Conservation (phyloP, 1,140 invertebrate species). For the Drosophila aff. region DNA sequence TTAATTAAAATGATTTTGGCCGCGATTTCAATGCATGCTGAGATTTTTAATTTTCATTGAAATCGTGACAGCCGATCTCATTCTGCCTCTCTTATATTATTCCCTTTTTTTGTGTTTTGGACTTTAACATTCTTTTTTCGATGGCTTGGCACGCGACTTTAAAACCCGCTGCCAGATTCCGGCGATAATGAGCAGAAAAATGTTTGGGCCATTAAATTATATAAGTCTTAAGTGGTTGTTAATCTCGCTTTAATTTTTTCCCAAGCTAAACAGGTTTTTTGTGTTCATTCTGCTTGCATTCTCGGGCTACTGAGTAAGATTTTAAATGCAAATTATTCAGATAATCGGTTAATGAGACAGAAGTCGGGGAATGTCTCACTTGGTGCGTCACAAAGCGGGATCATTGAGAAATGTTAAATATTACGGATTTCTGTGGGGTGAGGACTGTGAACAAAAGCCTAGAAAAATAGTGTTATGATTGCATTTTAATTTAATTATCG, state of each 20-base stretch:
- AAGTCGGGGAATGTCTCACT: background rate
- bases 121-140: background rate
- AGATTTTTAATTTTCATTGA: conserved; percentile 75
- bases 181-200: conserved; percentile 41
- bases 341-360: conserved; percentile 5
- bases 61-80: conserved; percentile 54
- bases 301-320: conserved; percentile 4
- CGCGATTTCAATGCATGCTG: conserved; percentile 65
- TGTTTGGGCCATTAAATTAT: conserved; percentile 58
- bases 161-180: conserved; percentile 21
- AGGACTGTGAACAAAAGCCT: background rate
- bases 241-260: conserved; percentile 42
- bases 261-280: conserved; percentile 47
- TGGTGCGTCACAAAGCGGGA: background rate
- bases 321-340: conserved; percentile 33
- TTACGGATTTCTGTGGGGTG: background rate
- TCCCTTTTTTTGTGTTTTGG: conserved; percentile 12
- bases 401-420: background rate
- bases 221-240: conserved; percentile 53
- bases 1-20: conserved; percentile 72
- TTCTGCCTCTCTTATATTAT: conserved; percentile 25
- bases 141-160: conserved; percentile 54
- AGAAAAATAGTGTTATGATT: too few relatives aligned
- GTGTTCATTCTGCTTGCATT: conserved; percentile 3
- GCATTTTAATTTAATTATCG: background rate